Evolutionary conservation across 2,113 vertebrate genomes (phyloP), one percentile per base, ranked within the genome.

Genomic region (Erinaceus europaeus): DNA sequence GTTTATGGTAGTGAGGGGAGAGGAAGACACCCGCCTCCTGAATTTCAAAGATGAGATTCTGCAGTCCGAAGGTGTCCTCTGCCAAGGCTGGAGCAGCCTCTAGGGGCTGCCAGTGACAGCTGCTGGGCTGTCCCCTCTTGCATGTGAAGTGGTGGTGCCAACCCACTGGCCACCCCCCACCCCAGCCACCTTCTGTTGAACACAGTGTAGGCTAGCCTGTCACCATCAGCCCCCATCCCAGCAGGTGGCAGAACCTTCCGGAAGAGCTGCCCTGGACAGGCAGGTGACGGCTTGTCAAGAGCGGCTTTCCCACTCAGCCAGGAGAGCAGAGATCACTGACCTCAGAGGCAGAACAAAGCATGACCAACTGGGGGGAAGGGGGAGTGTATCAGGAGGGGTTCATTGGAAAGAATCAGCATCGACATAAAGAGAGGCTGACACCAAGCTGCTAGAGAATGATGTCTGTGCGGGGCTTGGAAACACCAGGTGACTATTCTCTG

Each of bases 51-150:
- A 88, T 84, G 62, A 4, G 11, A 32, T 69, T 57, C 85, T 93
- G 86, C 88, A 94, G 78, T 94, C 90, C 84, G 78, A 85, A 94
- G 92, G 78, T 94, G 88, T 90, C 90, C 91, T 91, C 84, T 89
- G 91, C 86, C 71, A 79, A 84, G 84, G 84, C 88, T 88, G 88
- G 88, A 93, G 89, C 72, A 69, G 89, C 94, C 90, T 88, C 90
- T 77, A 85, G 84, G 90, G 92, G 77, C 94, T 23, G 36, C 88
- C 84, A 32, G 92, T 64, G 84, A 92, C 93, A 96, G 95, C 95
- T 95, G 96, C 55, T 80, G 94, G 74, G 76, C 71, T 61, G 79
- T 25, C 93, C 62, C 76, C 86, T 91, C 92, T 90, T 68, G 93
- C 93, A 93, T 92, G 78, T 34, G 64, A 94, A 95, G 91, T 64